Conservation (phyloP, 2,113 vertebrate species). For the Periophthalmodon schlosseri region DNA sequence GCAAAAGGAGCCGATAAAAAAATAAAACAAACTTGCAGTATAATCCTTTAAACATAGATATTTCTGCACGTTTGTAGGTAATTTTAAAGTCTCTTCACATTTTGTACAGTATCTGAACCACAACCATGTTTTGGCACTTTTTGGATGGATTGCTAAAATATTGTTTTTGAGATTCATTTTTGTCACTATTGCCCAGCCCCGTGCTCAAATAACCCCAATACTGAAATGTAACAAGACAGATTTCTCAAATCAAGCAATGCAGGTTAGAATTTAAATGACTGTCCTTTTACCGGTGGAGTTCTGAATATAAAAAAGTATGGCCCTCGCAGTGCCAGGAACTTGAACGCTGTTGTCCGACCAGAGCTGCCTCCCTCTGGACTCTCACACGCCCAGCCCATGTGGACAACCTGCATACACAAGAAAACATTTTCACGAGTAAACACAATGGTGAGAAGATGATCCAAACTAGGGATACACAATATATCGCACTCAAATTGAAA, state of each 20-base stretch:
- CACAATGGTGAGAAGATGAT: not conserved
- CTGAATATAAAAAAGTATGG: constrained; percentile 87
- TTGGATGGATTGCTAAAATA: not conserved
- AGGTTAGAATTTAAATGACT: not conserved
- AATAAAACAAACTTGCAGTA: no score
- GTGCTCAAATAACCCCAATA: not conserved
- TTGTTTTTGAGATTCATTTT: not conserved
- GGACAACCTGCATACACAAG: constrained; percentile 81
- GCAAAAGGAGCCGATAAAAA: no score
- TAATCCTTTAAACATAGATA: no score
- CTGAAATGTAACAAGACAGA: not conserved
- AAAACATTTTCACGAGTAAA: not conserved
- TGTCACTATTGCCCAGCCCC: no score
- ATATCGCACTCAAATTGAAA: no score
- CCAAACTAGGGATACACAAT: no score
- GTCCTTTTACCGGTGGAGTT: constrained; percentile 85
- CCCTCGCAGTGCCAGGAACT: constrained; percentile 90
- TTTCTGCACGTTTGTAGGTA: no score
- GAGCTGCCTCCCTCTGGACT: constrained; percentile 76
- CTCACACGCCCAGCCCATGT: constrained; percentile 93
- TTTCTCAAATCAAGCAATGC: not conserved
- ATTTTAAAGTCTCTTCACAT: no score
- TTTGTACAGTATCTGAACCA: no score
- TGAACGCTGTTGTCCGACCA: constrained; percentile 75
- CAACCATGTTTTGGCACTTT: no score